Base-by-base conservation (phyloP, 2,888 invertebrate species). In the Melanchra persicariae region DNA sequence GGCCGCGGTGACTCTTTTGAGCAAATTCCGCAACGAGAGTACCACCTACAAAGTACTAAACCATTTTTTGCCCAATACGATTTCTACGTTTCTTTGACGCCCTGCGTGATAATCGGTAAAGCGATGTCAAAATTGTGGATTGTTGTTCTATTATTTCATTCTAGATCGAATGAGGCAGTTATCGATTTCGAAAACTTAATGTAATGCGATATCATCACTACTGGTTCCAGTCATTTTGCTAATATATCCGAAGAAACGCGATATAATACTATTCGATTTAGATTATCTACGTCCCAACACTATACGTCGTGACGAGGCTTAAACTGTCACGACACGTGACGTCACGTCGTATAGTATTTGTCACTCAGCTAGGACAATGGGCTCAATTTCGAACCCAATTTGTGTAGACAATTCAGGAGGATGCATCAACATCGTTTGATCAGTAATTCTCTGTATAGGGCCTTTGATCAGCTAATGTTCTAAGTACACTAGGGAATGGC, bases 401-500 rank as follows among this genome's bases (percentile, higher is more conserved):
- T 51, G 65, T 49, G 17, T 15, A 34, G n/a, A 57, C 17, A 15
- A 55, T 49, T 26, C 15, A 47, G 3, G n/a, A 26, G 10, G 12
- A 17, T 61, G 3, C 22, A 37, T 10, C 34, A 47, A 37, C 12
- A 15, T 40, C 37, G 49, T 74, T 43, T 45, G 49, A 57, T 74
- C 49, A 63, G n/a, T 34, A 34, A 73, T 63, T 64, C 49, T 43
- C 49, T 54, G 30, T 47, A 19, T 37, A 34, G 0, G 37, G 55
- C 55, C 40, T 57, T 71, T 64, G 65, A 63, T 49, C n/a, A 47
- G 10, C 0, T 74, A 63, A 73, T 74, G 43, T 43, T 10, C 12
- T 22, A 30, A 34, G 17, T 40, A 49, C 47, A 7, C 22, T 12
- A 34, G 49, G 43, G 34, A 71, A 8, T 8, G 6, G 24, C 10